Base-by-base conservation (phyloP, 2,113 vertebrate species). In the Desmodus rotundus region DNA sequence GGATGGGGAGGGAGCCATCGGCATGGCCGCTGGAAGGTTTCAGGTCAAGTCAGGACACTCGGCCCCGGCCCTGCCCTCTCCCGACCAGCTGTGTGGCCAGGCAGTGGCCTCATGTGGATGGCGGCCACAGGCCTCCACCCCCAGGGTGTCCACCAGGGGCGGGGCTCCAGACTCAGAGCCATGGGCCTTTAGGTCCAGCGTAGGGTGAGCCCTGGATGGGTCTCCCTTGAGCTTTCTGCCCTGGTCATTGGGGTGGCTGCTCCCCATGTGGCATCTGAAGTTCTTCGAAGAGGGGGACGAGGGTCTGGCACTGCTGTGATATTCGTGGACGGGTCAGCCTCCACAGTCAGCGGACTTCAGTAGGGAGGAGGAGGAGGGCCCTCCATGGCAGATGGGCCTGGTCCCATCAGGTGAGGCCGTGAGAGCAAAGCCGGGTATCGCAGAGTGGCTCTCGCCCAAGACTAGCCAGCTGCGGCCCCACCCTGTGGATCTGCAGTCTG, bases 331-430 rank as follows among this genome's bases (percentile, higher is more conserved):
- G 38, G 41, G 43, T 31, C 24, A 22, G 73, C 22, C 0, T 14
- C 38, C 33, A 2, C 26, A 26, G 45, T 26, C 28, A 43, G 45
- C 8, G 3, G 58, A 7, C 58, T 74, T 65, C 28, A 7, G 43
- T 16, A 4, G 11, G 56, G 54, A 56, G 54, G 54, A 24, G 28
- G 0, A 50, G 38, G 11, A 16, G 7, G 70, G 41, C 14, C 45
- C 24, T 61, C 14, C 1, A 0, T 0, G 5, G n/a, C n/a, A 10
- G 22, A 43, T 20, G 15, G n/a, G 13, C 17, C n/a, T 58, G 28
- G 15, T 7, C 52, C 52, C 24, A 15, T 56, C 52, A 31, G 36
- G 78, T 1, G 15, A 41, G 24, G 36, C 36, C 26, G 11, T 41
- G 41, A 12, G 78, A 58, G 54, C 54, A 28, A 19, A 41, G 41